phyloP scores from a whole-genome alignment of 2,113 vertebrate species.

The Poecile atricapillus region DNA sequence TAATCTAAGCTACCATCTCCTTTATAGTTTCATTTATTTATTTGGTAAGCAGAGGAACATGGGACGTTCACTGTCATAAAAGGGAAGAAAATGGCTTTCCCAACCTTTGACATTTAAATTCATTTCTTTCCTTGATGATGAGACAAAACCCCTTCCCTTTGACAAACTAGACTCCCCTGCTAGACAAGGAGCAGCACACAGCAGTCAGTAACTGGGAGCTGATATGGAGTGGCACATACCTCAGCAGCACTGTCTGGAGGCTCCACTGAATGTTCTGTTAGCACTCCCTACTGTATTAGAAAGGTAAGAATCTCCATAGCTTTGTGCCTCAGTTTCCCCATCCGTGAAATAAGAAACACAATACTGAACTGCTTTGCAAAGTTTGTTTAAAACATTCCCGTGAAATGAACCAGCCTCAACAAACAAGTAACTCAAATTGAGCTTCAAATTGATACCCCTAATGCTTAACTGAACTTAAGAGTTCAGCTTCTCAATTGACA shows the following conservation, averaged over 20 bases:
- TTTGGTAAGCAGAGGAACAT: background rate
- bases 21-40: background rate
- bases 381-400: background rate
- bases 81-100: background rate
- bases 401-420: background rate
- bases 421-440: background rate
- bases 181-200: background rate
- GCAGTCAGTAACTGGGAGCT: background rate
- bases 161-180: background rate
- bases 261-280: background rate
- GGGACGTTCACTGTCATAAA: background rate
- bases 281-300: background rate
- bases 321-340: constrained; percentile 13
- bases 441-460: background rate
- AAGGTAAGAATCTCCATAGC: background rate
- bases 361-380: background rate
- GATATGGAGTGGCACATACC: background rate
- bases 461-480: background rate
- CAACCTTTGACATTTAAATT: background rate
- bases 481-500: background rate
- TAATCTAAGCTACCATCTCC: background rate
- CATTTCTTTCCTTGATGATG: background rate
- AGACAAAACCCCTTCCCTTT: background rate
- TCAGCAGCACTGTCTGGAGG: background rate
- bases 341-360: background rate